Evolutionary conservation across 2,888 invertebrate species (phyloP).

Genomic region (Himalopsyche tibetana): DNA sequence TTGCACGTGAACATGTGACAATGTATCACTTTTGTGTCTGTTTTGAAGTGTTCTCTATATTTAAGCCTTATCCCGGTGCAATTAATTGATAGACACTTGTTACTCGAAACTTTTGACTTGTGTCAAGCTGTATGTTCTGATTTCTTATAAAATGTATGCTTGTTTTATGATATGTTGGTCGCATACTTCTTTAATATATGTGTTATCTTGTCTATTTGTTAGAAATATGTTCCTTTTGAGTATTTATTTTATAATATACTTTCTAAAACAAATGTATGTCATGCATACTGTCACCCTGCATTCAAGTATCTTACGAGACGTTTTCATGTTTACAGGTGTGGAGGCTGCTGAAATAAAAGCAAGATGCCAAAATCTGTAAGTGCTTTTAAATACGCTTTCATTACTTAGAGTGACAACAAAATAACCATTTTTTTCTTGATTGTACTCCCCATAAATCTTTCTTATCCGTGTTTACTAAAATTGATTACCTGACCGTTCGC

Average conservation of each 20-base stretch:
- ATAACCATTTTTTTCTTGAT: too few species aligned
- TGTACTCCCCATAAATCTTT: too few species aligned
- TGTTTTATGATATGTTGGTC: not conserved
- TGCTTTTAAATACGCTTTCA: constrained; percentile 66
- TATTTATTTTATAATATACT: constrained; percentile 65
- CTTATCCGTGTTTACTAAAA: too few species aligned
- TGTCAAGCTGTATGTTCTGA: constrained; percentile 59
- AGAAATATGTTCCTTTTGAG: not conserved
- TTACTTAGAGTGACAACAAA: not conserved
- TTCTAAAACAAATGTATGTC: constrained; percentile 67
- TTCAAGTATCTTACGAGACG: constrained; percentile 66
- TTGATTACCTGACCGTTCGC: too few species aligned
- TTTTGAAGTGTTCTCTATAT: constrained; percentile 4
- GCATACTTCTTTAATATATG: not conserved
- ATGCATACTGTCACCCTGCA: constrained; percentile 60
- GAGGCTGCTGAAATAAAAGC: constrained; percentile 72
- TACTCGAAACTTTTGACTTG: constrained; percentile 58
- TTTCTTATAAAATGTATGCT: constrained; percentile 39
- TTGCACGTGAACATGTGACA: not conserved
- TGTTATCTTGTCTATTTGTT: not conserved
- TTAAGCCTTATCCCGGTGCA: constrained; percentile 54
- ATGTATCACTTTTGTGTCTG: not conserved
- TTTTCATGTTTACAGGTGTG: constrained; percentile 74
- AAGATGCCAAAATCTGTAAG: constrained; percentile 83
- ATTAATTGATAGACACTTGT: constrained; percentile 64